Evolutionary conservation across 2,888 invertebrate genomes (phyloP).

Genomic region (Eilema sororculum): DNA sequence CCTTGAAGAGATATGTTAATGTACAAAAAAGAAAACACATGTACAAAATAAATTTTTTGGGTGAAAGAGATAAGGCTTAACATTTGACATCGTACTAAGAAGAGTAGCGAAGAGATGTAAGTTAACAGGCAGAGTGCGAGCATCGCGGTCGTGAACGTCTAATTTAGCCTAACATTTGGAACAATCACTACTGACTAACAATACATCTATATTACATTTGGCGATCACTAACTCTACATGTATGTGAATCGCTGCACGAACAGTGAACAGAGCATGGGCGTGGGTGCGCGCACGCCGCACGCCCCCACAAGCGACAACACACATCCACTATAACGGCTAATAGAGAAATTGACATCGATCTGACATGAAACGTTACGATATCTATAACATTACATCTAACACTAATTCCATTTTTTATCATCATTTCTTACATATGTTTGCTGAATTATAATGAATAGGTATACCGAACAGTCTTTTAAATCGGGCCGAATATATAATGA

Average conservation of each 20-base stretch:
- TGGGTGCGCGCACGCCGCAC: slow-evolving; percentile 18
- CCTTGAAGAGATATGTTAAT: not conserved
- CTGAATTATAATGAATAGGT: slow-evolving; percentile 86
- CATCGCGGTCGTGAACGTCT: slow-evolving; percentile 73
- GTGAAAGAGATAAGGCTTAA: not conserved
- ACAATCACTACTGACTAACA: slow-evolving; percentile 85
- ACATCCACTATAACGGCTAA: slow-evolving; percentile 68
- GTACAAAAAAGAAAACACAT: not conserved
- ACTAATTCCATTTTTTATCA: slow-evolving; percentile 64
- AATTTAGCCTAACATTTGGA: slow-evolving; percentile 85
- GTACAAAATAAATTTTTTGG: not conserved
- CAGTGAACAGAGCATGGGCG: slow-evolving; percentile 53
- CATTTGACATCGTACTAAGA: not conserved
- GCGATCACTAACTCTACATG: slow-evolving; percentile 83
- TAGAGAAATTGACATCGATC: slow-evolving; percentile 75
- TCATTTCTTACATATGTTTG: slow-evolving; percentile 73
- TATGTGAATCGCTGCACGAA: slow-evolving; percentile 73
- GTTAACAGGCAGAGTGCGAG: slow-evolving; percentile 62
- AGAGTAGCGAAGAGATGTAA: slow-evolving; percentile 17
- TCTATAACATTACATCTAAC: slow-evolving; percentile 71
- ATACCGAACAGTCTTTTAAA: slow-evolving; percentile 90
- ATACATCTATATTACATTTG: slow-evolving; percentile 85
- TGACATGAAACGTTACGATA: slow-evolving; percentile 68
- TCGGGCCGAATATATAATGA: slow-evolving; percentile 87
- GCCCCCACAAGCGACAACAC: slow-evolving; percentile 63